Percentiles rank a stretch among this genome's conserved stretches.
Conservation (phyloP, 1,140 invertebrate species). For the Atopsyche davidsoni region DNA sequence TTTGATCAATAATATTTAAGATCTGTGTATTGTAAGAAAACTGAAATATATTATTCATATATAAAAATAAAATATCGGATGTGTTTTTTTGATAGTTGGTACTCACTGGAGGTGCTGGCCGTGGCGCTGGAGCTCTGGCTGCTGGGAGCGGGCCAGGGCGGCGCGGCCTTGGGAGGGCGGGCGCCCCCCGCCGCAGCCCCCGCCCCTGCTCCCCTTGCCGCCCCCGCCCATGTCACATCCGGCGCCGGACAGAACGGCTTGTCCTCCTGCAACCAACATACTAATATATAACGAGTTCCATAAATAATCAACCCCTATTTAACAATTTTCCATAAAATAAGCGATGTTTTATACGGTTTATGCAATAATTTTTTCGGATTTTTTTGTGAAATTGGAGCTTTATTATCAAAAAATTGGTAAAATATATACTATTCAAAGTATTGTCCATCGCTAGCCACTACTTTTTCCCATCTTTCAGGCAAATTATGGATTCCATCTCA, state of each 20-base stretch:
- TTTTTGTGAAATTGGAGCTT: too few species aligned
- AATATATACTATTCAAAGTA: too few species aligned
- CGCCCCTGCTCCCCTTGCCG: constrained; percentile 26
- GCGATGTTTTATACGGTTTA: too few species aligned
- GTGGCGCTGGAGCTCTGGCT: constrained; percentile 47
- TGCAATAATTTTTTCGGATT: too few species aligned
- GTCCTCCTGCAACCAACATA: constrained; percentile 35
- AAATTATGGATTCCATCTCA: too few species aligned
- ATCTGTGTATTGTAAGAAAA: neutral
- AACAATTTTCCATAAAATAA: too few species aligned
- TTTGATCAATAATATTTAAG: neutral
- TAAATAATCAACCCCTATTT: too few species aligned
- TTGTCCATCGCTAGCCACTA: too few species aligned
- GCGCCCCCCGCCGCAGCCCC: constrained; percentile 31
- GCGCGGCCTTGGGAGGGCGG: constrained; percentile 33
- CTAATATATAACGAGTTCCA: too few species aligned
- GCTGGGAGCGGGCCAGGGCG: constrained; percentile 40
- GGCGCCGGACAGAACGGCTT: constrained; percentile 40
- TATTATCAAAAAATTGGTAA: too few species aligned
- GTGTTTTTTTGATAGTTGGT: too few species aligned
- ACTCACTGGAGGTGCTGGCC: constrained; percentile 44
- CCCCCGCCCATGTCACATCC: constrained; percentile 39
- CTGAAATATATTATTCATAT: neutral
- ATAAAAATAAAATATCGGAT: neutral
- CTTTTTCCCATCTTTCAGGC: too few species aligned